These are phyloP conservation scores for Spatula clypeata DNA, from an alignment of 2,797 vertebrate species.

Conservation along the genomic window DNA sequence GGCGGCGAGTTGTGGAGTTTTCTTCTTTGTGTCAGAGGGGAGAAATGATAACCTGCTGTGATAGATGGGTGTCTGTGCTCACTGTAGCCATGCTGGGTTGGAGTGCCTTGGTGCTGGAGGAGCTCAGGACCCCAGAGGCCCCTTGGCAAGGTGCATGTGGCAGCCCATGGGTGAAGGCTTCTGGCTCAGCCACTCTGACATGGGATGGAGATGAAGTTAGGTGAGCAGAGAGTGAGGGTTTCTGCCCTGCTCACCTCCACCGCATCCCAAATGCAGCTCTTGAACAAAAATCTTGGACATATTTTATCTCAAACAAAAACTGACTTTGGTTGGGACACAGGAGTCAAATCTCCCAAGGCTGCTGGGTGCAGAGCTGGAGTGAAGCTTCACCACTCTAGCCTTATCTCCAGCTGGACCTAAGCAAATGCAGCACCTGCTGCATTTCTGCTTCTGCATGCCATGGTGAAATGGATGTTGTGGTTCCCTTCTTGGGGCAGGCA, in stretches of 20 bases:
- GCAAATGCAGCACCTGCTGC: background rate
- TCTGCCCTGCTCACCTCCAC: background rate
- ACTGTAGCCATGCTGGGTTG: background rate
- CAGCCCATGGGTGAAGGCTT: background rate
- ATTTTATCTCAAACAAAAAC: background rate
- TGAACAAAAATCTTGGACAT: background rate
- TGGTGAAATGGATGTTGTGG: background rate
- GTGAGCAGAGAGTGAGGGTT: fast-evolving
- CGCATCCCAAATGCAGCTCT: fast-evolving
- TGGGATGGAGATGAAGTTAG: background rate
- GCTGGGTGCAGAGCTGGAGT: background rate
- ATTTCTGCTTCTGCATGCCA: background rate
- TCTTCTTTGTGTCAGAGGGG: slow-evolving; percentile 1
- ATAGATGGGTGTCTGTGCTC: background rate
- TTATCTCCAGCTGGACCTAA: background rate
- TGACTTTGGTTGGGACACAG: fast-evolving
- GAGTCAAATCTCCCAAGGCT: background rate
- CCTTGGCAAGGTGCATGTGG: fast-evolving
- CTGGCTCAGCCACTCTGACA: background rate
- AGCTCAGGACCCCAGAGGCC: fast-evolving
- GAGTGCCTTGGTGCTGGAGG: background rate
- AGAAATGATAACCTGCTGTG: background rate
- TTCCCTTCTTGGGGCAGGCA: background rate
- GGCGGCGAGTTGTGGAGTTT: slow-evolving; percentile 23
- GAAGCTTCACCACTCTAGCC: background rate